phyloP scores from a whole-genome alignment of 2,888 invertebrate species.

The Polietes domitor region DNA sequence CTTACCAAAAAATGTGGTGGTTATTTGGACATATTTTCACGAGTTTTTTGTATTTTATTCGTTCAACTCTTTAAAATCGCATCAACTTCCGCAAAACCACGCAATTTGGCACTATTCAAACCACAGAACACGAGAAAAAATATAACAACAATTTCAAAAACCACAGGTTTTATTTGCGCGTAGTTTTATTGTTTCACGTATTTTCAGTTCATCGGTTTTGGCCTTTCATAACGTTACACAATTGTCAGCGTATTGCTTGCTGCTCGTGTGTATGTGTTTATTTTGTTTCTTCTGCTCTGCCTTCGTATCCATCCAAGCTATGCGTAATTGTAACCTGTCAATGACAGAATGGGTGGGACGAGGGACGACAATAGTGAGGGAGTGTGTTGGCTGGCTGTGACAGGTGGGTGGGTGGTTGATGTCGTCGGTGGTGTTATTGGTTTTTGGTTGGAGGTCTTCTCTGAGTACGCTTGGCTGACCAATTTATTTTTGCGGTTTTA shows the following conservation, averaged over 20 bases:
- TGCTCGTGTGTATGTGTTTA: too few species aligned
- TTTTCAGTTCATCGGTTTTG: neutral
- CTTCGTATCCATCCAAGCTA: neutral
- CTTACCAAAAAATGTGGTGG: too few species aligned
- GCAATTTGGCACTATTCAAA: too few species aligned
- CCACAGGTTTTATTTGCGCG: neutral
- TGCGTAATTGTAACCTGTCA: neutral
- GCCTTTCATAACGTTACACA: neutral
- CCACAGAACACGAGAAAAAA: too few species aligned
- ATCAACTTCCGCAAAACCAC: too few species aligned
- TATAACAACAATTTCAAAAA: neutral
- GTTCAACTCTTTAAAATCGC: too few species aligned
- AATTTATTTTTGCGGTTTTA: conserved; percentile 53
- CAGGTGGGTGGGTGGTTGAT: neutral
- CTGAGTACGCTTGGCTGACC: conserved; percentile 37
- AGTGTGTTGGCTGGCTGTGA: too few species aligned
- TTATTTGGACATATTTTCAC: too few species aligned
- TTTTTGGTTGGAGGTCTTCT: neutral
- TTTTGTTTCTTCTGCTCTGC: neutral
- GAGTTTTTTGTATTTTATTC: too few species aligned
- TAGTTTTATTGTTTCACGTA: conserved; percentile 16
- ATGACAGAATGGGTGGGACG: neutral
- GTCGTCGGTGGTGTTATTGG: neutral
- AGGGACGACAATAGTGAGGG: too few species aligned
- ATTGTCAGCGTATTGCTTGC: neutral